Percentiles rank a stretch among this genome's conserved stretches.
These are phyloP conservation scores for Chelonus insularis DNA, from an alignment of 1,140 invertebrate genomes.

Conservation along the genomic window DNA sequence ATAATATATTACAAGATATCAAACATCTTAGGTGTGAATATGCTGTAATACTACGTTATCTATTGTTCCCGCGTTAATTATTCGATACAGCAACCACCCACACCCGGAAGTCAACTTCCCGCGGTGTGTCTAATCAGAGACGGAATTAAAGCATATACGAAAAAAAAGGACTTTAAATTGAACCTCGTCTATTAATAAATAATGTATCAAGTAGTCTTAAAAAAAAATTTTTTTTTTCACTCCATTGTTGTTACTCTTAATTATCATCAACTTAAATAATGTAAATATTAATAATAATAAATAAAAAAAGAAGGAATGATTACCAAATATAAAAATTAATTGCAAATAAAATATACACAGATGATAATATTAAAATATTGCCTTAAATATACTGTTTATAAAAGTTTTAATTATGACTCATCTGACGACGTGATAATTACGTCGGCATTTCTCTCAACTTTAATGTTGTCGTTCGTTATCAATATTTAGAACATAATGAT, in stretches of 20 bases:
- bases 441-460: conserved; percentile 5
- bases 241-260: no score
- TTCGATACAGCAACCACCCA: conserved; percentile 13
- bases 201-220: neutral
- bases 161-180: neutral
- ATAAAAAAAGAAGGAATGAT: no score
- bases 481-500: conserved; percentile 15
- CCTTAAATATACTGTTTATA: no score
- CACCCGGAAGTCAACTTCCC: conserved; percentile 16
- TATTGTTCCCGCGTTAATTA: conserved; percentile 4
- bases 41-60: no score
- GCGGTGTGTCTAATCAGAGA: conserved; percentile 16
- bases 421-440: conserved; percentile 17
- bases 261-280: no score
- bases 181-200: neutral
- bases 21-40: no score
- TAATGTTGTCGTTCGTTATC: conserved; percentile 2
- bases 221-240: no score
- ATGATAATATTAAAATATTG: no score
- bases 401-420: conserved; percentile 12
- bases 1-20: no score
- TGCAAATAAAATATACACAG: no score
- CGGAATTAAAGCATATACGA: neutral
- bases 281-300: no score
- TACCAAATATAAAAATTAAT: no score